Evolutionary conservation across 2,113 vertebrate genomes (phyloP).

Genomic region (Rhadina sibilatrix): DNA sequence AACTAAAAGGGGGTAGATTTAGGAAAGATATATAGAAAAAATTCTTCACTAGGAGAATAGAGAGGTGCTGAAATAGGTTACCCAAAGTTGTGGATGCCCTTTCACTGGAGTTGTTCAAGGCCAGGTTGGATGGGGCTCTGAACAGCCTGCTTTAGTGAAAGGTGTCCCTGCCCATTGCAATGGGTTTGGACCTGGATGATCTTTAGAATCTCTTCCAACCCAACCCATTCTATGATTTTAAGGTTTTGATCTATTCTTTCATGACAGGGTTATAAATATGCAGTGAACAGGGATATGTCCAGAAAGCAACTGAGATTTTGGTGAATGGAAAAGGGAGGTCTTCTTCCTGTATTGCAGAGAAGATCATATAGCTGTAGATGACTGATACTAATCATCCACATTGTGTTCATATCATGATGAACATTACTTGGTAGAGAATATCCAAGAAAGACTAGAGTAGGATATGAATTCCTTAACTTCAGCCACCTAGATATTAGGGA

Average conservation of each 20-base stretch:
- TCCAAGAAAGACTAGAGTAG: not conserved
- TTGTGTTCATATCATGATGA: not conserved
- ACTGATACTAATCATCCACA: not conserved
- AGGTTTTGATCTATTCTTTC: not conserved
- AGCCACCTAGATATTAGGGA: not conserved
- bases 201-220: not conserved
- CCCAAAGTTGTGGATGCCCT: not conserved
- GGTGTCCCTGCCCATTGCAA: not conserved
- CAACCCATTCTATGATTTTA: not conserved
- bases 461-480: not conserved
- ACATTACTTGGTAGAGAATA: not conserved
- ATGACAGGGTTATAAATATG: not conserved
- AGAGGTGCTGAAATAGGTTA: not conserved
- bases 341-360: not conserved
- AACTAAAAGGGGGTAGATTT: not conserved
- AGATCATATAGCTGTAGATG: not conserved
- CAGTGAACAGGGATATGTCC: not conserved
- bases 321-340: not conserved
- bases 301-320: not conserved
- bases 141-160: not conserved
- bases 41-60: not conserved
- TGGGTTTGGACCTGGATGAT: not conserved
- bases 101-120: no score
- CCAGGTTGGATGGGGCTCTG: not conserved
- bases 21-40: not conserved